Conservation (phyloP, 2,888 invertebrate species). For the Mechanitis mazaeus region DNA sequence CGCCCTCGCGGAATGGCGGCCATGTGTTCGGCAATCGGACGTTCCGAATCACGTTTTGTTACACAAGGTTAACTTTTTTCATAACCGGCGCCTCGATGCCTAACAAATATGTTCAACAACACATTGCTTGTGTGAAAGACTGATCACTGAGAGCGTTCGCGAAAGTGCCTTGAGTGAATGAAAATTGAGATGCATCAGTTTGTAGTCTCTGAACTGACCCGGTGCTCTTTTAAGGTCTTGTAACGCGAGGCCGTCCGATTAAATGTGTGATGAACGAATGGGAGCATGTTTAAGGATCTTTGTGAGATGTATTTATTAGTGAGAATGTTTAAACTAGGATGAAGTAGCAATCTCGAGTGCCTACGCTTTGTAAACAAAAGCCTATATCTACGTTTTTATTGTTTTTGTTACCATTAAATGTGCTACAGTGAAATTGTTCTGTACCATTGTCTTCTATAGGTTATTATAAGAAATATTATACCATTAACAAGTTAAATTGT, state of each 20-base stretch:
- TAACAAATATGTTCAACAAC: constrained; percentile 50
- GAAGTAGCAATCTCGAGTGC: constrained; percentile 77
- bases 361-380: constrained; percentile 77
- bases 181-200: constrained; percentile 42
- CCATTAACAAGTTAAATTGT: constrained; percentile 75
- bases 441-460: constrained; percentile 73
- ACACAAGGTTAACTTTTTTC: constrained; percentile 72
- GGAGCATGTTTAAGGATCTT: constrained; percentile 48
- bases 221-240: constrained; percentile 73
- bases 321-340: constrained; percentile 68
- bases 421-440: constrained; percentile 67
- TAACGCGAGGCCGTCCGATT: constrained; percentile 68
- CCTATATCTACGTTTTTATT: constrained; percentile 69
- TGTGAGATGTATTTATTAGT: constrained; percentile 73
- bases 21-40: constrained; percentile 73
- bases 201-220: constrained; percentile 68
- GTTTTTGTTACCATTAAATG: constrained; percentile 75
- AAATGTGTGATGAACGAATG: constrained; percentile 50
- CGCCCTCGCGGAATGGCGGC: constrained; percentile 77
- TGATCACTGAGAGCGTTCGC: constrained; percentile 47
- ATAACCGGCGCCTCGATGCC: constrained; percentile 51
- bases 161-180: constrained; percentile 46
- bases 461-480: constrained; percentile 69
- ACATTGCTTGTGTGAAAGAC: constrained; percentile 58
- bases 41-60: constrained; percentile 71